Percentiles rank a stretch among this genome's conserved stretches.
Evolutionary conservation across 1,140 invertebrate genomes (phyloP).

Genomic region (Saccostrea glomerata): DNA sequence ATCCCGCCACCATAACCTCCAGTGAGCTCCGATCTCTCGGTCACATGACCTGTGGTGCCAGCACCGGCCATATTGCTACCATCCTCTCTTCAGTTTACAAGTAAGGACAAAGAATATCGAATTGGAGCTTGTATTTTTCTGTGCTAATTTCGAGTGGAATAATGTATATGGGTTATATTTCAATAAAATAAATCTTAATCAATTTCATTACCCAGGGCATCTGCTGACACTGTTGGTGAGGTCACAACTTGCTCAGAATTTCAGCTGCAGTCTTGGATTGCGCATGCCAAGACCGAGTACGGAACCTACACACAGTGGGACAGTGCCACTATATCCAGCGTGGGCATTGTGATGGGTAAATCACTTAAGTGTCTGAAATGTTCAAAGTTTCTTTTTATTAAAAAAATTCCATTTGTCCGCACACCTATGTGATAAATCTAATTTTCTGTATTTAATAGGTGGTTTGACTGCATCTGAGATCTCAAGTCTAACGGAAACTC

Average conservation of each 20-base stretch:
- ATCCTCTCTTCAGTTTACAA: conserved; percentile 43
- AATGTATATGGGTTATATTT: no score
- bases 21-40: conserved; percentile 55
- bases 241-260: conserved; percentile 52
- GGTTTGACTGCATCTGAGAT: conserved; percentile 43
- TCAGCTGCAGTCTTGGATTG: conserved; percentile 39
- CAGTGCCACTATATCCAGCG: conserved; percentile 47
- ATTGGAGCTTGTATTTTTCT: neutral
- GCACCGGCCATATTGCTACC: conserved; percentile 40
- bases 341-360: conserved; percentile 53
- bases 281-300: conserved; percentile 49
- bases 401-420: no score
- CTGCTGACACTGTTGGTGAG: conserved; percentile 56
- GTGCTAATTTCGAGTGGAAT: no score
- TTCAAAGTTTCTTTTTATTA: no score
- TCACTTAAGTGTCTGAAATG: neutral
- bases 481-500: conserved; percentile 45
- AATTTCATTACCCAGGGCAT: conserved; percentile 23
- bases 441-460: conserved; percentile 32
- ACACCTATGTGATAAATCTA: neutral
- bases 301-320: conserved; percentile 52
- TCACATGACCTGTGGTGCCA: conserved; percentile 55
- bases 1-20: conserved; percentile 39
- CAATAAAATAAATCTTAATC: neutral
- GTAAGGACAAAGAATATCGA: neutral